These are phyloP conservation scores for Bryconaethiops microstoma DNA, from an alignment of 2,797 vertebrate species.

Conservation along the genomic window DNA sequence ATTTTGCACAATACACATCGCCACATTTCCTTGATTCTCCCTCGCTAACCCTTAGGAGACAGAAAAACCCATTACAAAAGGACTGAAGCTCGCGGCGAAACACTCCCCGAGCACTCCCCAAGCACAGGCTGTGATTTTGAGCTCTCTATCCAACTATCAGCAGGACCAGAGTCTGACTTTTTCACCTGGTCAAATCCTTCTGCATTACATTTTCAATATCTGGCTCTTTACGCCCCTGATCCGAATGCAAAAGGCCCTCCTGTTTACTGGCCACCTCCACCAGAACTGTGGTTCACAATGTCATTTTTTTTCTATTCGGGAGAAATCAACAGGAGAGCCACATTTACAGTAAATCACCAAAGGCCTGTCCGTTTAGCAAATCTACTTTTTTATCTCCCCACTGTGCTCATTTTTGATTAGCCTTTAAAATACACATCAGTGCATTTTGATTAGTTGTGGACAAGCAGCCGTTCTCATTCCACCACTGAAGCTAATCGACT, in stretches of 20 bases:
- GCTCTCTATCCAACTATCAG: slow-evolving; percentile 70
- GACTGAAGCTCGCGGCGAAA: slow-evolving; percentile 68
- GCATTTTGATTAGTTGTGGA: neutral
- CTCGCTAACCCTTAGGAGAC: slow-evolving; percentile 70
- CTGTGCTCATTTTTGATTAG: neutral
- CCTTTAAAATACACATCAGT: neutral
- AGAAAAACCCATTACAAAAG: slow-evolving; percentile 75
- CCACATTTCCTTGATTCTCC: slow-evolving; percentile 74
- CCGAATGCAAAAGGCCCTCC: slow-evolving; percentile 56
- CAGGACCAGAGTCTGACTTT: slow-evolving; percentile 75
- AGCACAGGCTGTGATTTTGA: slow-evolving; percentile 59
- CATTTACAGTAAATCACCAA: neutral
- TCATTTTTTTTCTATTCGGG: neutral
- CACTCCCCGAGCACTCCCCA: slow-evolving; percentile 58
- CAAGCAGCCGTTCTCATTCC: neutral
- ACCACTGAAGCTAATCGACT: too few species aligned
- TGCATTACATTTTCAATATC: slow-evolving; percentile 65
- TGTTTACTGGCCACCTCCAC: slow-evolving; percentile 16
- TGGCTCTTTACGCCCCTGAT: slow-evolving; percentile 52
- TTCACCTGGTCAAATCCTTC: slow-evolving; percentile 76
- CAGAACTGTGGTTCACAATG: neutral
- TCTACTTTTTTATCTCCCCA: neutral
- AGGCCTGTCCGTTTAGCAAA: neutral
- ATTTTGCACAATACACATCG: slow-evolving; percentile 58
- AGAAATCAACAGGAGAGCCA: neutral